phyloP scores from a whole-genome alignment of 2,113 vertebrate genomes.

The Plotosus lineatus region DNA sequence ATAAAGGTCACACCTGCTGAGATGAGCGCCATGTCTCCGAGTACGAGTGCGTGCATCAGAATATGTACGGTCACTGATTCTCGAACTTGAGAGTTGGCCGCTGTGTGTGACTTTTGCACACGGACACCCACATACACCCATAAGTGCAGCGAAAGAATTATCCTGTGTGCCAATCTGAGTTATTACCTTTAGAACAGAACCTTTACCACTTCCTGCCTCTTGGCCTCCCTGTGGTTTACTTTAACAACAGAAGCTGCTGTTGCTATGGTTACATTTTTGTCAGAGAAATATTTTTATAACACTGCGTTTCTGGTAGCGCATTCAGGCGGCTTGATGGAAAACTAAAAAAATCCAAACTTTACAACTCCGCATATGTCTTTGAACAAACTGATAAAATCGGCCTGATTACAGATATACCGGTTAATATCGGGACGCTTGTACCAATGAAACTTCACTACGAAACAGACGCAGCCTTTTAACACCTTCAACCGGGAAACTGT shows the following conservation, averaged over 20 bases:
- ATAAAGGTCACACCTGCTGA: conserved; percentile 20
- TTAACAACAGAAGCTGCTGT: background rate
- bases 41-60: background rate
- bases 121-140: background rate
- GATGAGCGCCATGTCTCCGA: background rate
- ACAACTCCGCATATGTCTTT: background rate
- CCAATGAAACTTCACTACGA: background rate
- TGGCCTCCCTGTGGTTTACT: background rate
- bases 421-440: background rate
- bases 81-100: background rate
- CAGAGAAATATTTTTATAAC: background rate
- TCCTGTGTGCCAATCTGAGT: conserved; percentile 1
- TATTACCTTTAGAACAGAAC: background rate
- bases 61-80: background rate
- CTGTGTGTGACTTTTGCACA: background rate
- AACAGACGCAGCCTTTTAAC: background rate
- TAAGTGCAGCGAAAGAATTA: background rate
- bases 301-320: background rate
- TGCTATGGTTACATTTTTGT: background rate
- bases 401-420: background rate
- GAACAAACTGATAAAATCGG: background rate
- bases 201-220: background rate
- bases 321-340: background rate
- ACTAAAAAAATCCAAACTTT: background rate
- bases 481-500: background rate